Base-by-base conservation (phyloP, 2,888 invertebrate species). In the Lycia hirtaria region DNA sequence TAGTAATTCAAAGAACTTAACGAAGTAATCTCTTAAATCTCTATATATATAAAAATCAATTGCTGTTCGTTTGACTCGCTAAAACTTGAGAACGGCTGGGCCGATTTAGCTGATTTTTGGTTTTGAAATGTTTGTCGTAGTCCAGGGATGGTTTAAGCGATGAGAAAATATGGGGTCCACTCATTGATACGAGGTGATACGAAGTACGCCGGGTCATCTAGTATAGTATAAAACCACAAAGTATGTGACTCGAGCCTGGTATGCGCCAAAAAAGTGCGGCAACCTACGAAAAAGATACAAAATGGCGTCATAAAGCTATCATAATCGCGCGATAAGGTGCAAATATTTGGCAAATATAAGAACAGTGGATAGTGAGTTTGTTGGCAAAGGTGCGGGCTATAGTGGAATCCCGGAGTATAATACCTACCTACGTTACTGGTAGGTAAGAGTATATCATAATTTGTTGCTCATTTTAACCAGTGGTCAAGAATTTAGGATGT, bases 321-420 rank as follows among this genome's bases (percentile, higher is more conserved):
- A 81, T 78, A 81, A 77, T 43, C 75, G 57, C 55, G 73, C 78
- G 81, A 84, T 82, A 84, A 87, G 82, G 85, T 83, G 85, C 76
- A 81, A 84, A 85, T 83, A 84, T 85, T 86, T 88, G 85, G 85
- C 87, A 80, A 83, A 87, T 83, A 85, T 81, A 81, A 80, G 81
- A 83, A 82, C 80, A 85, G 79, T 81, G 81, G 83, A 83, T 81
- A 80, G 84, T 81, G 75, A 83, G 77, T 84, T 81, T 79, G 81
- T 85, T 87, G 87, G 87, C 87, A 88, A 71, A 75, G 78, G 73
- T 71, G 68, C 72, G 67, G 72, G 67, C 59, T 72, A 65, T 74
- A 74, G 80, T 75, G 68, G 72, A 74, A 73, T 79, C 75, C 71
- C 68, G 56, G 64, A 48, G 51, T 48, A 51, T 30, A 48, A 48